Percentiles rank a stretch among this genome's conserved stretches.
These are phyloP conservation scores for Maniola jurtina DNA, from an alignment of 1,140 invertebrate species.

Conservation along the genomic window DNA sequence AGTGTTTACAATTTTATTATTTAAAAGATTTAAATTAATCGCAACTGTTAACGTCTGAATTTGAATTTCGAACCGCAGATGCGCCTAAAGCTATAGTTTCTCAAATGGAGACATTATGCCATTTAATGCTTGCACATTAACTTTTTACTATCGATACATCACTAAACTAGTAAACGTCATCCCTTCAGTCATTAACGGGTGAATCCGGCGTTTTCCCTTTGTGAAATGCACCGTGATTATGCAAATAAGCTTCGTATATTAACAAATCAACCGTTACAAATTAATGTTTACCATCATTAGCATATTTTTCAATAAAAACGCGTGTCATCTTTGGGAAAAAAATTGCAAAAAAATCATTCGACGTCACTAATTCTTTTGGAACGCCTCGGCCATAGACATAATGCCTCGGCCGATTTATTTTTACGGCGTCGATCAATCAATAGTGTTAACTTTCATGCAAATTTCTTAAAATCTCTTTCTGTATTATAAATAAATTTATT, in stretches of 20 bases:
- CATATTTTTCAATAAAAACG: conserved; percentile 68
- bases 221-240: conserved; percentile 57
- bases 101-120: conserved; percentile 48
- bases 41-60: conserved; percentile 35
- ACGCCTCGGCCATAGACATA: conserved; percentile 14
- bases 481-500: conserved; percentile 62
- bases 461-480: conserved; percentile 38
- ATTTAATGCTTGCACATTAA: conserved; percentile 50
- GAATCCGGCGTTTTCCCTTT: conserved; percentile 39
- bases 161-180: conserved; percentile 67
- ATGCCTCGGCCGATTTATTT: conserved; percentile 39
- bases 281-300: conserved; percentile 73
- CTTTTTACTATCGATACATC: conserved; percentile 62
- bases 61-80: conserved; percentile 55
- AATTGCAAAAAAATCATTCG: conserved; percentile 22
- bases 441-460: conserved; percentile 49
- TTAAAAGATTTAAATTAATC: conserved; percentile 47
- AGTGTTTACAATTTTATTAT: conserved; percentile 15
- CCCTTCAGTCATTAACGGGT: conserved; percentile 46
- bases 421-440: conserved; percentile 70
- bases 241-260: conserved; percentile 64
- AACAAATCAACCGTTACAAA: conserved; percentile 77
- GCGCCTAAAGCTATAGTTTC: conserved; percentile 26
- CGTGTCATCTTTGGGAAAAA: conserved; percentile 56
- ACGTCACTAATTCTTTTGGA: conserved; percentile 49